A percentile compares a stretch with the other conserved stretches of the same genome.
Evolutionary conservation across 2,888 invertebrate genomes (phyloP).

Genomic region (Strigamia crassipes): DNA sequence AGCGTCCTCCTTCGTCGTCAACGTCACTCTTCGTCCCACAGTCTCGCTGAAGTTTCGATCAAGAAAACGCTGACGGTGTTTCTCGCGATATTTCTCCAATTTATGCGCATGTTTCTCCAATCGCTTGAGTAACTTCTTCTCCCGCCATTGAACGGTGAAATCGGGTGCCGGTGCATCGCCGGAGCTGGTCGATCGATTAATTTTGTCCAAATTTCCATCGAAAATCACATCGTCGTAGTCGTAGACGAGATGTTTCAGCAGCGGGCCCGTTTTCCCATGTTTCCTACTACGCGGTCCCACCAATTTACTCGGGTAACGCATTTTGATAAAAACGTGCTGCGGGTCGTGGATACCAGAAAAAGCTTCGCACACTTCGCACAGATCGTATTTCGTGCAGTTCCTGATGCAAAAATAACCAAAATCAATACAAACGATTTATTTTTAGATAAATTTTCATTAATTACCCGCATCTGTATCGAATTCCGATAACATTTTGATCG

Average conservation of each 20-base stretch:
- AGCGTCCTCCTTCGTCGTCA: not conserved
- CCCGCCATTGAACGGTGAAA: constrained; percentile 15
- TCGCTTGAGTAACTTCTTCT: constrained; percentile 41
- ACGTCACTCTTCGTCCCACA: not conserved
- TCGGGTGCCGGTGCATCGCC: not conserved
- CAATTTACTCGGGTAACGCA: constrained; percentile 51
- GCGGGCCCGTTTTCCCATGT: constrained; percentile 32
- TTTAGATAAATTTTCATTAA: constrained; percentile 49
- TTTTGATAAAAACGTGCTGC: constrained; percentile 58
- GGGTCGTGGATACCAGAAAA: constrained; percentile 54
- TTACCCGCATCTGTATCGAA: constrained; percentile 59
- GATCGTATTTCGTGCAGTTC: constrained; percentile 58
- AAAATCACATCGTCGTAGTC: not conserved
- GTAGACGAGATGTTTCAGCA: constrained; percentile 43
- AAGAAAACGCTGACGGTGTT: not conserved
- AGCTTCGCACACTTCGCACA: constrained; percentile 59
- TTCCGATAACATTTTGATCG: constrained; percentile 56
- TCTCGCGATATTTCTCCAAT: constrained; percentile 39
- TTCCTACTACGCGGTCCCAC: constrained; percentile 15
- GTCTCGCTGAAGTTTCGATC: not conserved
- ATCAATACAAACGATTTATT: not conserved
- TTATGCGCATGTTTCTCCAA: constrained; percentile 43
- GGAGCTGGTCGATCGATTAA: not conserved
- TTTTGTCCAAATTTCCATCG: not conserved
- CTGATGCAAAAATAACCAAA: constrained; percentile 51